Base-by-base conservation (phyloP, 2,888 invertebrate genomes). In the Ichneumon xanthorius region DNA sequence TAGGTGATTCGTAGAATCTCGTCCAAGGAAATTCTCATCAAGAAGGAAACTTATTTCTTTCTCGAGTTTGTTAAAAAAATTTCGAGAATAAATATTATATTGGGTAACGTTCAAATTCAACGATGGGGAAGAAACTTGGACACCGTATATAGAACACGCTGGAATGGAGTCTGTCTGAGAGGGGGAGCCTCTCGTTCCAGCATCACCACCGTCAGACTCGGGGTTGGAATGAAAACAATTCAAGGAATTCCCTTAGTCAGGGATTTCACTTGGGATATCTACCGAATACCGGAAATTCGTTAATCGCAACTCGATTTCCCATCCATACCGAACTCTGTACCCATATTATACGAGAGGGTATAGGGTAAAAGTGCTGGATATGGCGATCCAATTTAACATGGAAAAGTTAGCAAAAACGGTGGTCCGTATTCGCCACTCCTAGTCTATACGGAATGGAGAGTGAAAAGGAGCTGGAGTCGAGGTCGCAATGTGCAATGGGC, bases 211-310 rank as follows among this genome's bases (percentile, higher is more conserved):
- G 71, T 71, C 50, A 68, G 79, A 85, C 72, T 84, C 76, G 79
- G 81, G 68, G 82, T 83, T 68, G 87, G 85, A 87, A 85, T 84
- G 85, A 84, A 85, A 85, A 87, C 87, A 85, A 87, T 87, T 77
- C 65, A 65, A 75, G 79, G 83, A 87, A 87, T 87, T 87, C 85
- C 79, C 85, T 87, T 84, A 87, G 85, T 87, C 87, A 81, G 81
- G 83, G 80, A 87, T 87, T 87, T 80, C 81, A 75, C 80, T 85
- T 77, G 71, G 77, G 81, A 87, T 83, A 87, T 87, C 81, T 67
- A 71, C 79, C 55, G 71, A 19, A 76, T 81, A 65, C 79, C 77
- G 65, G 78, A 83, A 85, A 87, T 87, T 85, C 87, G 85, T 87
- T 87, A 87, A 87, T 87, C 87, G 85, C 81, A 63, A 85, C 81